phyloP scores from a whole-genome alignment of 2,113 vertebrate genomes.

The Nothoprocta pentlandii region DNA sequence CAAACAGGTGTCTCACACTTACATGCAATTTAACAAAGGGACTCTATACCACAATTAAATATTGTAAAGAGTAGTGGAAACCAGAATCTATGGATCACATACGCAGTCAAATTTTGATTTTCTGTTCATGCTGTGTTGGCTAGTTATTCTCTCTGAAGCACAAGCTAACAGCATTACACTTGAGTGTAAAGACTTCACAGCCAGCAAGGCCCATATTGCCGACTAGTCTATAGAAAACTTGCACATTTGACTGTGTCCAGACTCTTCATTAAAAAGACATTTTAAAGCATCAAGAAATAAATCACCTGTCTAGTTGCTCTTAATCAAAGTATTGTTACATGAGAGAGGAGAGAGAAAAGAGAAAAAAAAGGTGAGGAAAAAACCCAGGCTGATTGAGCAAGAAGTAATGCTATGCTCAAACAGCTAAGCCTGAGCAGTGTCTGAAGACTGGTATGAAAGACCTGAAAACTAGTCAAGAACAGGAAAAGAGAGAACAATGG shows the following conservation, averaged over 20 bases:
- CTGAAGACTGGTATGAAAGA: background rate
- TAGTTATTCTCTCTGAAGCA: background rate
- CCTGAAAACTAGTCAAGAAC: background rate
- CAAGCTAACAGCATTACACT: background rate
- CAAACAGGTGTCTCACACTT: background rate
- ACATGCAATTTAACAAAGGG: background rate
- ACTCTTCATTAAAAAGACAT: constrained; percentile 23
- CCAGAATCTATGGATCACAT: background rate
- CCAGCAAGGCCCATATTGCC: background rate
- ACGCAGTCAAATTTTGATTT: background rate
- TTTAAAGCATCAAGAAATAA: constrained; percentile 45
- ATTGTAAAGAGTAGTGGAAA: background rate
- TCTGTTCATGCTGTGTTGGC: background rate
- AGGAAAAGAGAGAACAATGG: background rate
- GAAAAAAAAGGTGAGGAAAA: too few species aligned
- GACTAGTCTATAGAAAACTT: constrained; percentile 8
- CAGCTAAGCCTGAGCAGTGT: background rate
- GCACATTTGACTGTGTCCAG: background rate
- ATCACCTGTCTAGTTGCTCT: constrained; percentile 28
- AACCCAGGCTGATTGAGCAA: background rate
- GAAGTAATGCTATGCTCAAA: background rate
- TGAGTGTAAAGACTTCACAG: background rate
- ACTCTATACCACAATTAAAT: background rate
- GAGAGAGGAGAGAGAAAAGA: too few species aligned
- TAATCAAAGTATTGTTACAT: constrained; percentile 4